Evolutionary conservation across 1,140 invertebrate species (phyloP), one percentile per base, ranked within the genome.

Genomic region (Catajapyx aquilonaris): DNA sequence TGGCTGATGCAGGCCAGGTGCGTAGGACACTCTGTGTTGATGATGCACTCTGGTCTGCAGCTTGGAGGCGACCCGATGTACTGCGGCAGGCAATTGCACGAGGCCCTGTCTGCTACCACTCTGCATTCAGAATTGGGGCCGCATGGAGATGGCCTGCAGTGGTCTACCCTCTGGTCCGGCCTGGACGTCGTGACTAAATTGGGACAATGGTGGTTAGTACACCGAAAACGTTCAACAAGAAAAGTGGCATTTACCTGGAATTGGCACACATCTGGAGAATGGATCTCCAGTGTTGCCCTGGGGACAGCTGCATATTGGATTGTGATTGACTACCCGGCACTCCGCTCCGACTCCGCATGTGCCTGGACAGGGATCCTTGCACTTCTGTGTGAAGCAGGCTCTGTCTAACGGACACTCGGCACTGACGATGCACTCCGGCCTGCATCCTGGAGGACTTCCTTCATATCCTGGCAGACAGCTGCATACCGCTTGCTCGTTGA

Each of bases 111-210:
- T 31, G 65, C 65, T 31, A 73, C 60, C 13, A 77, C 61, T 49
- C 73, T 72, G 49, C 81, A 86, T 39, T 76, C 65, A 1, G 79
- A 74, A 50, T 84, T 78, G 1, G 77, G 76, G 16, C 81, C 81
- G 49, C 81, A 87, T 1, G 81, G 78, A 13, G 71, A 76, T 41
- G 74, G 77, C 21, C 64, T 66, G 51, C 80, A 83, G 20, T 41
- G 43, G 10, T 42, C 16, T 30, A 9, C 13, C 11, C 7, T 28
- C 13, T 28, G 23, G 23, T 9, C 23, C 7, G 40, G 22, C 37
- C 13, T 28, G 23, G 7, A 9, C 7, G 7, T 28, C 23, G 13
- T 28, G 7, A 9, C 13, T 9, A 28, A 28, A 28, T 28, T 28
- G 13, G 7, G 13, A 28, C 23, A 28, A 13, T 28, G 13, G 23